phyloP scores from a whole-genome alignment of 2,113 vertebrate genomes.

The Gambusia holbrooki region DNA sequence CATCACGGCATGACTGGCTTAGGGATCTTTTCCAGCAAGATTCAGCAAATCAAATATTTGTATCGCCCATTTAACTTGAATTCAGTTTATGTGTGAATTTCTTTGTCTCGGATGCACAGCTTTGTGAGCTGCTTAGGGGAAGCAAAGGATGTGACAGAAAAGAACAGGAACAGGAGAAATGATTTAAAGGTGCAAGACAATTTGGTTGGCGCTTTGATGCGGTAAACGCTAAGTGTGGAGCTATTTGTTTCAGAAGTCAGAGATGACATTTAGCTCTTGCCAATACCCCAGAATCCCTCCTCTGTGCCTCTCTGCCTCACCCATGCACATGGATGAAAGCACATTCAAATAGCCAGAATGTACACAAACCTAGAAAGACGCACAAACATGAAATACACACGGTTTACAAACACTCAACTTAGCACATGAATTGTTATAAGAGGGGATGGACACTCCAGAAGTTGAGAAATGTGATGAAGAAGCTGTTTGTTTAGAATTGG shows the following conservation, averaged over 20 bases:
- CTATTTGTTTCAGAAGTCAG: conserved; percentile 67
- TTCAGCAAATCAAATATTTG: conserved; percentile 1
- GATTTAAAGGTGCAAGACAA: conserved; percentile 12
- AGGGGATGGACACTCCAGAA: too few species aligned
- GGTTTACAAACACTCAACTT: neutral
- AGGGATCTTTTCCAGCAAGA: neutral
- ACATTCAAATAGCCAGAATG: conserved; percentile 17
- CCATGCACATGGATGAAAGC: conserved; percentile 21
- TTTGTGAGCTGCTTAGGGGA: neutral
- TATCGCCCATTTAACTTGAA: neutral
- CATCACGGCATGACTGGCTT: neutral
- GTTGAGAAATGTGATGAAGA: too few species aligned
- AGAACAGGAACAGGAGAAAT: neutral
- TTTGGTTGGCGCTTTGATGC: conserved; percentile 38
- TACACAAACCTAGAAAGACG: conserved; percentile 11
- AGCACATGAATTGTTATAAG: too few species aligned
- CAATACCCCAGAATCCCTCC: conserved; percentile 32
- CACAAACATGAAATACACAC: conserved; percentile 31
- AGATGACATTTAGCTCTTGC: conserved; percentile 61
- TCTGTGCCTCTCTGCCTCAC: conserved; percentile 1
- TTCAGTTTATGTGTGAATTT: conserved; percentile 4
- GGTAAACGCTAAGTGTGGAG: conserved; percentile 44
- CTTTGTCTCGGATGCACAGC: neutral
- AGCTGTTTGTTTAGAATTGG: too few species aligned
- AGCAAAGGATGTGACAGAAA: neutral